These are phyloP conservation scores for Campylomormyrus tamandua DNA, from an alignment of 2,113 vertebrate species.

Conservation along the genomic window DNA sequence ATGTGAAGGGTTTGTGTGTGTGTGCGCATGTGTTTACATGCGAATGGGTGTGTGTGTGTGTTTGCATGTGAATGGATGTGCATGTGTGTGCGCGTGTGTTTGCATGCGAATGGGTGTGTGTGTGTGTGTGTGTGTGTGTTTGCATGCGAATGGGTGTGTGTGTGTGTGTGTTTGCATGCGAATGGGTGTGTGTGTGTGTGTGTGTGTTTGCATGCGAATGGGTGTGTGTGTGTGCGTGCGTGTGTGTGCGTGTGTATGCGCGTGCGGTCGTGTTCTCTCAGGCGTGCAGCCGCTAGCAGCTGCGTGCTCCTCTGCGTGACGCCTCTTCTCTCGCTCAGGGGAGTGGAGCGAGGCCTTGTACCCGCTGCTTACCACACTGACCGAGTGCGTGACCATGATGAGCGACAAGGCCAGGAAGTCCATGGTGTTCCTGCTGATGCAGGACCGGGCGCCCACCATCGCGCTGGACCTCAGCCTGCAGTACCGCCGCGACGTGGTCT, in stretches of 20 bases:
- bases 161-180: neutral
- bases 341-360: constrained; percentile 97
- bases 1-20: neutral
- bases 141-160: neutral
- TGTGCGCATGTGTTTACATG: neutral
- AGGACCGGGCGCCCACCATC: constrained; percentile 89
- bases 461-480: constrained; percentile 83
- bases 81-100: too few relatives aligned
- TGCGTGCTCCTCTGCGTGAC: neutral
- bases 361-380: constrained; percentile 90
- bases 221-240: neutral
- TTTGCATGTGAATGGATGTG: too few relatives aligned
- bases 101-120: too few relatives aligned
- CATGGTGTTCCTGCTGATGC: constrained; percentile 97
- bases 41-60: too few relatives aligned
- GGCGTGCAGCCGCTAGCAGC: neutral
- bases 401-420: constrained; percentile 93
- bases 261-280: neutral
- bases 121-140: too few relatives aligned
- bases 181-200: neutral
- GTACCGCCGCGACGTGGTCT: constrained; percentile 93
- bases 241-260: neutral
- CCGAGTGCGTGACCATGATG: constrained; percentile 96
- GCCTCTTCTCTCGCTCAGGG: constrained; percentile 53
- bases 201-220: neutral